These are phyloP conservation scores for Candidula unifasciata DNA, from an alignment of 2,888 invertebrate species.

Conservation along the genomic window DNA sequence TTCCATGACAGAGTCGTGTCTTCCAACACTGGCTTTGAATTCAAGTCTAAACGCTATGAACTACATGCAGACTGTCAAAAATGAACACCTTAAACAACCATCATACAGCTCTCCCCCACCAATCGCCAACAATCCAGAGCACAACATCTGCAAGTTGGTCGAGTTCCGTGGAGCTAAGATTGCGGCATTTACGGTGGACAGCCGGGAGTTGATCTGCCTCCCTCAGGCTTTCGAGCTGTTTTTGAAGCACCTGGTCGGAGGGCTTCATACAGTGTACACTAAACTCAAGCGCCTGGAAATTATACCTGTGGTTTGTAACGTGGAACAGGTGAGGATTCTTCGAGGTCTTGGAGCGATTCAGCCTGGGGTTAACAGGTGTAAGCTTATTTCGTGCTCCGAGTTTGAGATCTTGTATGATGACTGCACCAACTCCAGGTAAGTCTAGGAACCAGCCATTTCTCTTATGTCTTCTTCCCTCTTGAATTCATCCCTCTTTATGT, in stretches of 20 bases:
- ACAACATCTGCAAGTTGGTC: conserved; percentile 89
- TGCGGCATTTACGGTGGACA: conserved; percentile 97
- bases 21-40: background rate
- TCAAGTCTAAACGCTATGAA: conserved; percentile 43
- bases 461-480: conserved; percentile 22
- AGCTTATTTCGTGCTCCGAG: conserved; percentile 98
- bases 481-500: no score
- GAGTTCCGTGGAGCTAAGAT: conserved; percentile 93
- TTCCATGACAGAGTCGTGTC: conserved; percentile 25
- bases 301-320: conserved; percentile 99
- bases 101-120: conserved; percentile 76
- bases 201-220: conserved; percentile 96
- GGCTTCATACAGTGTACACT: conserved; percentile 99
- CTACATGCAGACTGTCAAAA: conserved; percentile 46
- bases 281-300: conserved; percentile 99
- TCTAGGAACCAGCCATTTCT: no score
- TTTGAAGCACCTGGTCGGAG: conserved; percentile 98
- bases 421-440: conserved; percentile 99
- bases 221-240: conserved; percentile 99
- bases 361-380: conserved; percentile 99
- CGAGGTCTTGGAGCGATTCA: conserved; percentile 99
- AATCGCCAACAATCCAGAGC: conserved; percentile 76
- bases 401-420: conserved; percentile 99
- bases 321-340: conserved; percentile 98
- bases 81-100: conserved; percentile 59